A percentile compares a stretch with the other conserved stretches of the same genome.
These are phyloP conservation scores for Ageneiosus marmoratus DNA, from an alignment of 2,113 vertebrate species.

Conservation along the genomic window DNA sequence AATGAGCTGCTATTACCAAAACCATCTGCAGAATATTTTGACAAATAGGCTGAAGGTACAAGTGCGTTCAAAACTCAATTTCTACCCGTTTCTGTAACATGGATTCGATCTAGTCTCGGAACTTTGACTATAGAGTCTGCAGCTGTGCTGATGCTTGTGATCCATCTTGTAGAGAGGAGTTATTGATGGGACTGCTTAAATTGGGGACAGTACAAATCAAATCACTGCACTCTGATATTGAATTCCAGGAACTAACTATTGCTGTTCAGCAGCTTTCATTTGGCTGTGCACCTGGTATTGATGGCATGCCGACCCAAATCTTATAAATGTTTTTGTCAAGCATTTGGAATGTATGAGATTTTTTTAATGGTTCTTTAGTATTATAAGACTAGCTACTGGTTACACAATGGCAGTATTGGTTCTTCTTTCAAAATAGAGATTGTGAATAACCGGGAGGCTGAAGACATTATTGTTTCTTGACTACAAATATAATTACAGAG, in stretches of 20 bases:
- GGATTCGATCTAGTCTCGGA: constrained; percentile 5
- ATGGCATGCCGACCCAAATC: constrained; percentile 19
- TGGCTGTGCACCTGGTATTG: constrained; percentile 36
- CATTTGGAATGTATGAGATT: constrained; percentile 19
- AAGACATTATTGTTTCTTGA: constrained; percentile 6
- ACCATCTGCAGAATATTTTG: constrained; percentile 7
- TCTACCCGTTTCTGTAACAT: constrained; percentile 7
- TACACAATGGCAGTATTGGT: neutral
- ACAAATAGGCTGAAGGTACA: neutral
- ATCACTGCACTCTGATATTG: constrained; percentile 41
- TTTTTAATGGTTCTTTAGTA: constrained; percentile 10
- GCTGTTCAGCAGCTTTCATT: constrained; percentile 41
- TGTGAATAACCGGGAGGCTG: neutral
- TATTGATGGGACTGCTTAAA: constrained; percentile 40
- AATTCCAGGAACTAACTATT: constrained; percentile 45
- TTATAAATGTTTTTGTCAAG: constrained; percentile 32
- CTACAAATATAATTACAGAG: neutral
- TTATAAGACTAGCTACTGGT: constrained; percentile 6
- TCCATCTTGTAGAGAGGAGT: constrained; percentile 31
- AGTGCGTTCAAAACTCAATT: constrained; percentile 5
- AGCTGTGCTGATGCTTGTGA: constrained; percentile 23
- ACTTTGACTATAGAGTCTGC: constrained; percentile 6
- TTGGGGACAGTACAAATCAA: constrained; percentile 45
- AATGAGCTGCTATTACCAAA: neutral
- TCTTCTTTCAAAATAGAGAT: constrained; percentile 1